phyloP scores from a whole-genome alignment of 2,797 vertebrate species.

The Diceros bicornis region DNA sequence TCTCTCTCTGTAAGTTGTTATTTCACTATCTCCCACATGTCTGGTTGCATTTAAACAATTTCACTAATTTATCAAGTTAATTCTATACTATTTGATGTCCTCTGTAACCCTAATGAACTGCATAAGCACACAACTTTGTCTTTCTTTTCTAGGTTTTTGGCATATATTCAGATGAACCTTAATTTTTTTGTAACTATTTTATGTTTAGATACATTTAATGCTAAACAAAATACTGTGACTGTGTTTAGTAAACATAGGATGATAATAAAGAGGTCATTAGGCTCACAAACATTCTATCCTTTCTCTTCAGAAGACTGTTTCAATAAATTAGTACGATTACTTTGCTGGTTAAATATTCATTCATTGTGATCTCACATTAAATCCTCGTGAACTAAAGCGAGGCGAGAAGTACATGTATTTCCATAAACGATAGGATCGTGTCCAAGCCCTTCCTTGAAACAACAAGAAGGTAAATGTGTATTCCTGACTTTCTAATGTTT shows the following conservation, averaged over 20 bases:
- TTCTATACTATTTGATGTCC: background rate
- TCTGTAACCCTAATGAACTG: background rate
- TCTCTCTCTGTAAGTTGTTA: background rate
- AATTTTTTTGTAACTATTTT: conserved; percentile 12
- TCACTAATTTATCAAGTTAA: background rate
- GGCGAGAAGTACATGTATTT: background rate
- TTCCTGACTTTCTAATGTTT: background rate
- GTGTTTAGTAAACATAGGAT: background rate
- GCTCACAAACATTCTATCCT: background rate
- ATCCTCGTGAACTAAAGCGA: background rate
- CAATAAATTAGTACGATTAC: background rate
- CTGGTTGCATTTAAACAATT: background rate
- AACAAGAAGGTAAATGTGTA: background rate
- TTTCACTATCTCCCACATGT: background rate
- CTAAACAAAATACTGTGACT: background rate
- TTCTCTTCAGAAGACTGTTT: conserved; percentile 6
- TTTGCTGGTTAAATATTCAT: background rate
- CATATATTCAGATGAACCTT: background rate
- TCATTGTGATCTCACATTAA: background rate
- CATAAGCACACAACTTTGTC: background rate
- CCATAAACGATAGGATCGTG: background rate
- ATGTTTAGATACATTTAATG: background rate
- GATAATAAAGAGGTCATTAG: conserved; percentile 1
- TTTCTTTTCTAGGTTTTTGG: conserved; percentile 23
- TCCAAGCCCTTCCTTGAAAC: background rate